Base-by-base conservation (phyloP, 2,113 vertebrate genomes). In the Leucopsar rothschildi region DNA sequence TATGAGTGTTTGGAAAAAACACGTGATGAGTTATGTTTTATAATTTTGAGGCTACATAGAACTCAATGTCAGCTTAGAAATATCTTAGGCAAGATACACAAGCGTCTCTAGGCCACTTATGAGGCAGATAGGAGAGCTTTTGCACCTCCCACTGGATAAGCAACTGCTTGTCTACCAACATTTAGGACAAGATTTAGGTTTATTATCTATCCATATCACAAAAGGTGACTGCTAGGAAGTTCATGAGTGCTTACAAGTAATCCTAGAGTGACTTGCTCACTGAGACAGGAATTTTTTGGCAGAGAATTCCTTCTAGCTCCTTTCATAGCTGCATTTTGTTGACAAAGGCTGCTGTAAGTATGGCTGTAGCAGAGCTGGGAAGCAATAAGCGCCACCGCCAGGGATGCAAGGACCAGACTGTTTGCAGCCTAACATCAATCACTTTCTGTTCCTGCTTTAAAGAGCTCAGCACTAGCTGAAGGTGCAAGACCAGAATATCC, bases 401-500 rank as follows among this genome's bases (percentile, higher is more conserved):
- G 40, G 76, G 80, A 56, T 57, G 85, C 65, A 71, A 71, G 75
- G 42, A 92, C 71, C 95, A 86, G 92, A 86, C 68, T 52, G 91
- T 78, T 93, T 78, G 72, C 79, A 61, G 45, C 4, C 8, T 22
- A 59, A 57, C 82, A 95, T 96, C 93, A 86, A 88, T 93, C 88
- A 86, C 40, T 76, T 73, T 25, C 47, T 78, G 12, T 10, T 83
- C 92, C 92, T 96, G 47, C 63, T 82, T 90, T 72, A 57, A 44
- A 93, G 89, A 89, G 49, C 70, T 60, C 73, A 72, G 79, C 35
- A 37, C 91, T 86, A 81, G 73, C 89, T 93, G 96, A 96, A 96
- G 88, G 83, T 93, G 72, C 71, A 95, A 93, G 93, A 93, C 83
- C 85, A 93, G 93, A 97, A 95, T 92, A 95, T 88, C 56, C 66